Evolutionary conservation across 1,140 invertebrate genomes (phyloP).

Genomic region (Eulimnadia texana): DNA sequence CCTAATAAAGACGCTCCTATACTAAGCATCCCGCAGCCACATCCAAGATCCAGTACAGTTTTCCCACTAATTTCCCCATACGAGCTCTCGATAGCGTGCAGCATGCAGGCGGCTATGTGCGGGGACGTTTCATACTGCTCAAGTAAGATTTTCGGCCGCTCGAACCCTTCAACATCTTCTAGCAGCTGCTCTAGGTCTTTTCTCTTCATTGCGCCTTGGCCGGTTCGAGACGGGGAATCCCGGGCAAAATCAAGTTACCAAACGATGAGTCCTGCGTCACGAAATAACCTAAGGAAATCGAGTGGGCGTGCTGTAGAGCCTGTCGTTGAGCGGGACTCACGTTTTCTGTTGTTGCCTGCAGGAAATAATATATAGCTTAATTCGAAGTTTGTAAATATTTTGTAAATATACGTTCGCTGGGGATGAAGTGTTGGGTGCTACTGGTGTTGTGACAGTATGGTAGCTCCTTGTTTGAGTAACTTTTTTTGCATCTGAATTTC

Average conservation of each 20-base stretch:
- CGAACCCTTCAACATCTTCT: constrained; percentile 64
- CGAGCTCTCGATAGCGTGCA: constrained; percentile 65
- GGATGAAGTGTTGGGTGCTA: constrained; percentile 17
- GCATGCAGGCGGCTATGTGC: constrained; percentile 73
- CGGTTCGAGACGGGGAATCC: constrained; percentile 61
- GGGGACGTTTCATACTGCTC: constrained; percentile 90
- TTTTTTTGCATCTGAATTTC: constrained; percentile 80
- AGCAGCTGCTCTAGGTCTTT: constrained; percentile 66
- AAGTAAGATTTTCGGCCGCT: constrained; percentile 68
- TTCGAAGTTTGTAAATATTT: no score
- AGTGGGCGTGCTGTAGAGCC: constrained; percentile 72
- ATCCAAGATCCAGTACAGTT: constrained; percentile 74
- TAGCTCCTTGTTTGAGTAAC: constrained; percentile 55
- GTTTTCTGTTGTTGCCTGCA: constrained; percentile 27
- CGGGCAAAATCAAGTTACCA: constrained; percentile 87
- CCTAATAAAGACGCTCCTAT: constrained; percentile 63
- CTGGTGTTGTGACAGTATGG: constrained; percentile 30
- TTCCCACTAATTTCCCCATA: constrained; percentile 56
- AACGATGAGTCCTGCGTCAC: constrained; percentile 90
- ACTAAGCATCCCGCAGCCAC: constrained; percentile 74
- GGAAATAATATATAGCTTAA: no score
- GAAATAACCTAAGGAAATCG: constrained; percentile 80
- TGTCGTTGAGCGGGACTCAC: constrained; percentile 49
- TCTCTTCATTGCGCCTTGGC: constrained; percentile 43
- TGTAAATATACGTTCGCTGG: no score